phyloP scores from a whole-genome alignment of 2,113 vertebrate genomes.

The Strigops habroptila region DNA sequence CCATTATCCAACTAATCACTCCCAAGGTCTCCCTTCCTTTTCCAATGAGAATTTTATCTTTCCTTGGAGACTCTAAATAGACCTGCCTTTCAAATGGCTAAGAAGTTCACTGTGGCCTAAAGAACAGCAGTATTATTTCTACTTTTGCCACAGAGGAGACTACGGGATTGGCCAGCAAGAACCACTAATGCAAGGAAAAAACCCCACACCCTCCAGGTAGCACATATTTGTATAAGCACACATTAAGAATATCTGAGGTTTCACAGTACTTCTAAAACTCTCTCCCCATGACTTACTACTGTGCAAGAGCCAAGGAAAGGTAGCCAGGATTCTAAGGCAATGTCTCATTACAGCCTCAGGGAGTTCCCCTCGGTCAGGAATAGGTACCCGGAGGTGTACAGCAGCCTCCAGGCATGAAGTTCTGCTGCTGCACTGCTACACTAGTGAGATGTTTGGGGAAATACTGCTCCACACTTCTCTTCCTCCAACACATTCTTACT shows the following conservation, averaged over 20 bases:
- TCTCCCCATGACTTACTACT: not conserved
- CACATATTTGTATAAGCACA: not conserved
- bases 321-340: not conserved
- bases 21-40: not conserved
- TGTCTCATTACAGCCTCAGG: not conserved
- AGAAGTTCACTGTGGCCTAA: not conserved
- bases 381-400: fast-evolving
- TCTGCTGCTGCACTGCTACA: not conserved
- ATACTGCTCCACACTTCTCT: fast-evolving
- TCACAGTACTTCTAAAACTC: not conserved
- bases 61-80: not conserved
- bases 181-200: not conserved
- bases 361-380: not conserved
- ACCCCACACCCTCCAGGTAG: not conserved
- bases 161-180: not conserved
- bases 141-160: not conserved
- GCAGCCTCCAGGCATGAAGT: fast-evolving
- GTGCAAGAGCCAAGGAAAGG: not conserved
- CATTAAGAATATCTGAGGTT: not conserved
- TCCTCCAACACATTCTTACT: not conserved
- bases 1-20: not conserved
- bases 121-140: not conserved
- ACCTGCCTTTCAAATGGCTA: not conserved
- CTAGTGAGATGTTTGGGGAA: not conserved
- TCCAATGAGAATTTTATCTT: not conserved